phyloP scores from a whole-genome alignment of 2,113 vertebrate species.

The Onychostruthus taczanowskii region DNA sequence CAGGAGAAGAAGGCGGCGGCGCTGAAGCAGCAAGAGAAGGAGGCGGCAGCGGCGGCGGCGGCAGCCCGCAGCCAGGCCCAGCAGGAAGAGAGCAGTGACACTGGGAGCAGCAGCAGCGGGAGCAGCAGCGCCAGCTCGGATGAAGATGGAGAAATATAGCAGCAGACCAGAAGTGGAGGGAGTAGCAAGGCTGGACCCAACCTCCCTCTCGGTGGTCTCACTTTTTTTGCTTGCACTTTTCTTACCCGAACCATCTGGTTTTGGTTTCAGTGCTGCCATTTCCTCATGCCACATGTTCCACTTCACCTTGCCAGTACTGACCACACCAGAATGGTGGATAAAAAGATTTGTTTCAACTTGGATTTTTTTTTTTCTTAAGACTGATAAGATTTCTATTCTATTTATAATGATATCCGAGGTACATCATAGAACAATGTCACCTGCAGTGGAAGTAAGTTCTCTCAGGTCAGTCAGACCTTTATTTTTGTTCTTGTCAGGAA shows the following conservation, averaged over 20 bases:
- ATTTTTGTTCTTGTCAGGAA: constrained; percentile 17
- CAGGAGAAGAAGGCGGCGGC: constrained; percentile 97
- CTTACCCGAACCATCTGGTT: neutral
- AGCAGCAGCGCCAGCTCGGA: constrained; percentile 78
- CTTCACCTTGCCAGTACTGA: constrained; percentile 43
- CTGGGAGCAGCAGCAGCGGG: constrained; percentile 48
- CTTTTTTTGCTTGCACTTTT: constrained; percentile 1
- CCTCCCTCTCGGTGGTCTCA: neutral
- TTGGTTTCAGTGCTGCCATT: constrained; percentile 32
- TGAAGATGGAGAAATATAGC: constrained; percentile 74
- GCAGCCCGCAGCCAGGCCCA: constrained; percentile 62
- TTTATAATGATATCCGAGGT: constrained; percentile 63
- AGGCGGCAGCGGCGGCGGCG: constrained; percentile 63
- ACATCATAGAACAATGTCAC: constrained; percentile 50
- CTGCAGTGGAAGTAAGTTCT: constrained; percentile 69
- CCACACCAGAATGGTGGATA: constrained; percentile 15
- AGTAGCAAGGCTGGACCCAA: constrained; percentile 34
- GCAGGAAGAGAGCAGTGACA: constrained; percentile 64
- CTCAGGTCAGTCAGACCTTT: constrained; percentile 35
- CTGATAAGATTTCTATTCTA: constrained; percentile 54
- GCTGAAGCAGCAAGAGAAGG: constrained; percentile 82
- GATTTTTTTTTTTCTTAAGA: neutral
- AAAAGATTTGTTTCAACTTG: constrained; percentile 30
- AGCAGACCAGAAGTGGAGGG: neutral
- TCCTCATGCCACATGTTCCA: neutral